Conservation (phyloP, 2,113 vertebrate species). For the Anoura caudifer region DNA sequence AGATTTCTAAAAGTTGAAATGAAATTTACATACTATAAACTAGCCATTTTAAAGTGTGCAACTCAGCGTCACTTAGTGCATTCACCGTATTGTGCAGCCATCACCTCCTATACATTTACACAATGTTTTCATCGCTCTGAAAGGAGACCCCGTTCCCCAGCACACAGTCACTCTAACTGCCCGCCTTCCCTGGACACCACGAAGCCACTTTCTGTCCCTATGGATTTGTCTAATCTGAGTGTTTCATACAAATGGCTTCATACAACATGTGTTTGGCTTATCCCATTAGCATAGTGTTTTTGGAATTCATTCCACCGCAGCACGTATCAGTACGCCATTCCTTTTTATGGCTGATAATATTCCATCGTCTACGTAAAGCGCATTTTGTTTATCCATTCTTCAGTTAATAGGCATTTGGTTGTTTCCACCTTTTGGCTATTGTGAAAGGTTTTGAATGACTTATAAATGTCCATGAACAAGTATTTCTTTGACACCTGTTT, state of each 20-base stretch:
- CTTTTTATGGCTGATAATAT: not conserved
- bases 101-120: too few relatives aligned
- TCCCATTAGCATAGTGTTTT: not conserved
- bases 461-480: not conserved
- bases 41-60: not conserved
- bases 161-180: too few relatives aligned
- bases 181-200: fast-evolving
- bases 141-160: not conserved
- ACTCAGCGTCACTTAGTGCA: too few relatives aligned
- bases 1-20: not conserved
- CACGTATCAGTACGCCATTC: fast-evolving
- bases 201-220: not conserved
- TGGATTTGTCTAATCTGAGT: not conserved
- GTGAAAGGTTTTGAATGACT: too few relatives aligned
- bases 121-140: too few relatives aligned
- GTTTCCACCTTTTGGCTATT: not conserved
- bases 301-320: too few relatives aligned
- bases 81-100: too few relatives aligned
- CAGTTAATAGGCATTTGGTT: too few relatives aligned
- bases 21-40: not conserved
- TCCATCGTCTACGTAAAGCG: too few relatives aligned
- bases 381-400: not conserved
- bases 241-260: not conserved
- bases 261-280: not conserved
- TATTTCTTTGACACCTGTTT: not conserved